Evolutionary conservation across 2,888 invertebrate genomes (phyloP).

Genomic region (Uloborus plumipes): DNA sequence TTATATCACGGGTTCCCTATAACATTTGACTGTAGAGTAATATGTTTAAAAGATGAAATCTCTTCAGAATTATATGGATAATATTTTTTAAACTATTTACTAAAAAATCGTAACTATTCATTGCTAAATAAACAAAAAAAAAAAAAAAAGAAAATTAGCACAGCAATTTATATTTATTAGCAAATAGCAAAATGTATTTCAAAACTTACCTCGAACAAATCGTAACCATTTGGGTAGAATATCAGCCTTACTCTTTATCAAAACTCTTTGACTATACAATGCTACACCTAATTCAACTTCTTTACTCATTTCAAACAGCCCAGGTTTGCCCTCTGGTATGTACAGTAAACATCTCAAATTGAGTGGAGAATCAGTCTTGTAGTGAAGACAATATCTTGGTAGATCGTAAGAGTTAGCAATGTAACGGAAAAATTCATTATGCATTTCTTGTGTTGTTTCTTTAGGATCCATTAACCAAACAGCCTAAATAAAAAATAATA

Average conservation of each 20-base stretch:
- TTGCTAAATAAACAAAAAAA: too few relatives aligned
- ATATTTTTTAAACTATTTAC: too few relatives aligned
- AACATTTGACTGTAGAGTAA: too few relatives aligned
- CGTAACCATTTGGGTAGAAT: slow-evolving; percentile 94
- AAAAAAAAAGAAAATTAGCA: not conserved
- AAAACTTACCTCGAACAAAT: slow-evolving; percentile 84
- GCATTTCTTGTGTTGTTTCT: slow-evolving; percentile 86
- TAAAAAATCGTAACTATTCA: too few relatives aligned
- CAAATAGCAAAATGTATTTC: not conserved
- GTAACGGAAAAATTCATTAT: slow-evolving; percentile 87
- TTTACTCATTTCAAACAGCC: slow-evolving; percentile 89
- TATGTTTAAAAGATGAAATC: too few relatives aligned
- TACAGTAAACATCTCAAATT: slow-evolving; percentile 92
- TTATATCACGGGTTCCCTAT: too few relatives aligned
- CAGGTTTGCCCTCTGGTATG: slow-evolving; percentile 92
- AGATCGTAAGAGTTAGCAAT: slow-evolving; percentile 87
- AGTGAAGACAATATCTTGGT: slow-evolving; percentile 91
- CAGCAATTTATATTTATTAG: not conserved
- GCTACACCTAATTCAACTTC: slow-evolving; percentile 88
- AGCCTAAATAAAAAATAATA: slow-evolving; percentile 76
- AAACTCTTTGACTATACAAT: slow-evolving; percentile 90
- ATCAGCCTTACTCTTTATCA: slow-evolving; percentile 92
- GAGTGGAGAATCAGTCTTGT: slow-evolving; percentile 91
- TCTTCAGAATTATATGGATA: too few relatives aligned
- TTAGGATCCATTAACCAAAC: slow-evolving; percentile 94